Base-by-base conservation (phyloP, 2,797 vertebrate genomes). In the Synaphobranchus kaupii region DNA sequence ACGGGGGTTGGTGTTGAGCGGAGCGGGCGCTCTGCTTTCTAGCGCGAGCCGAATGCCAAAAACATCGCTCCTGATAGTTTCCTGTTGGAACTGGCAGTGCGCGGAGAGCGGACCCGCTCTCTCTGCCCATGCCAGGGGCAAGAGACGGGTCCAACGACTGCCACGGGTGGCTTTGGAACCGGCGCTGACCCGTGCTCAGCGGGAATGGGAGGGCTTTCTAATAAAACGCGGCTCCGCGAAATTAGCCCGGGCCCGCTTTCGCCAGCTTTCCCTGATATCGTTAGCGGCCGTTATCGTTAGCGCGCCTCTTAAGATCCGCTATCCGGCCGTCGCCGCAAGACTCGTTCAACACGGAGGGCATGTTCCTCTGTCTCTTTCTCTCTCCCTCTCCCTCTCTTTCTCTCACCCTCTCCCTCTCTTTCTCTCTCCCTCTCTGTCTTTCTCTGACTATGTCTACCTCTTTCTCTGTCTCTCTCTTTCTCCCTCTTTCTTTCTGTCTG, bases 121-220 rank as follows among this genome's bases (percentile, higher is more conserved):
- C 39, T 39, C 39, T 39, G 39, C 39, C 39, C 54, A 56, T 56
- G 54, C 54, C 54, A 56, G 54, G 15, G 10, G 54, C 10, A 7
- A 56, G 94, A 94, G 94, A 93, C 93, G 93, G 91, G 89, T 89
- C 89, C 4, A 1, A 89, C 90, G 86, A 86, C 92, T 93, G 92
- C 94, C 93, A 94, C 89, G 12, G 89, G 88, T 93, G 90, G 92
- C 92, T 90, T 95, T 48, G 93, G 93, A 92, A 94, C 94, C 92
- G 80, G 95, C 94, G 93, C 93, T 73, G 60, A 94, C 93, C 92
- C 80, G 89, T 92, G 89, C 94, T 93, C 94, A 91, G 90, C 91
- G 95, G 90, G 93, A 93, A 93, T 94, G 92, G 88, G 90, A 94
- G 94, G 90, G 91, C 93, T 94, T 95, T 94, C 94, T 96, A 95